These are phyloP conservation scores for Bryconaethiops microstoma DNA, from an alignment of 2,797 vertebrate genomes.

Conservation along the genomic window DNA sequence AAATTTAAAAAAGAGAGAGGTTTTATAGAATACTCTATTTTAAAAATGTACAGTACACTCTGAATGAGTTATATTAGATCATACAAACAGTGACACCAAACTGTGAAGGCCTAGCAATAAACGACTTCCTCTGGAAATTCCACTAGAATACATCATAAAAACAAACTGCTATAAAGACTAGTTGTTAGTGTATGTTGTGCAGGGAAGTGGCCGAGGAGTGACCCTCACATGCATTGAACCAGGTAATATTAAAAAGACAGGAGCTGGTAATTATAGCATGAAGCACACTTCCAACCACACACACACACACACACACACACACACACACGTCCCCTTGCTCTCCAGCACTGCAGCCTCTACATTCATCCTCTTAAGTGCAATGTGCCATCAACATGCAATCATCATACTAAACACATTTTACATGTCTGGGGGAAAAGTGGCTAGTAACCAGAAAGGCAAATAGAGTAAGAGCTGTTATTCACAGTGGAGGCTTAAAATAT, in stretches of 20 bases:
- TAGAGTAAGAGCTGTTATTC: neutral
- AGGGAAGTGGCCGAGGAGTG: conserved; percentile 33
- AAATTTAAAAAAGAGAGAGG: conserved; percentile 36
- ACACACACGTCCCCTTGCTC: neutral
- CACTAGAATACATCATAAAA: conserved; percentile 2
- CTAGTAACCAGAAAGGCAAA: conserved; percentile 4
- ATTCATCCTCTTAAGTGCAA: conserved; percentile 43
- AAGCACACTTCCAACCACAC: conserved; percentile 27
- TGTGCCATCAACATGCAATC: conserved; percentile 52
- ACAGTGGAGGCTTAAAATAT: neutral
- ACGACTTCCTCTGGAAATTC: neutral
- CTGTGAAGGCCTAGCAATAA: conserved; percentile 26
- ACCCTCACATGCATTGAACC: conserved; percentile 43
- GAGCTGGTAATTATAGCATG: conserved; percentile 54
- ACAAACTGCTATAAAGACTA: neutral
- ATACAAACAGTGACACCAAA: conserved; percentile 12
- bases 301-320: conserved; percentile 13
- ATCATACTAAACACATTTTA: conserved; percentile 22
- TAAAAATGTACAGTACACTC: conserved; percentile 29
- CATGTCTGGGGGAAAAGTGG: neutral
- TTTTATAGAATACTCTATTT: conserved; percentile 30
- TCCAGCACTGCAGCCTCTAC: conserved; percentile 35
- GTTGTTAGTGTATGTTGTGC: conserved; percentile 34
- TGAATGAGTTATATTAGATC: conserved; percentile 3
- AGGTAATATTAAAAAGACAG: conserved; percentile 49